These are phyloP conservation scores for Copsychus sechellarum DNA, from an alignment of 2,113 vertebrate genomes.

Conservation along the genomic window DNA sequence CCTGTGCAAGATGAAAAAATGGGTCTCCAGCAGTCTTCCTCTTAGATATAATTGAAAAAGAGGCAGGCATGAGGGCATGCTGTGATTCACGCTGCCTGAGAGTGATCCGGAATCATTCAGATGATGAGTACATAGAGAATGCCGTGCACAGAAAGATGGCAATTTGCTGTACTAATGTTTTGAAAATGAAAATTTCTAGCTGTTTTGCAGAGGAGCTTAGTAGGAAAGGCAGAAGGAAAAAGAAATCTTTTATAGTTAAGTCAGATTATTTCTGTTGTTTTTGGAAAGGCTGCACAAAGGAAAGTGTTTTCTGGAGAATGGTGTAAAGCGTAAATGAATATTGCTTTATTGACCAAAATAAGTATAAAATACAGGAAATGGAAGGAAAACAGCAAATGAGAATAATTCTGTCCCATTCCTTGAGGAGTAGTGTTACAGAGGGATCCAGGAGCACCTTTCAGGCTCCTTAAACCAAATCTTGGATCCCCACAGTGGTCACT, in stretches of 20 bases:
- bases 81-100: slow-evolving; percentile 64
- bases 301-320: not conserved
- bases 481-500: not conserved
- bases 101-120: slow-evolving; percentile 72
- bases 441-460: not conserved
- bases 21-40: slow-evolving; percentile 70
- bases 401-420: not conserved
- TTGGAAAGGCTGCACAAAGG: not conserved
- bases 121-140: slow-evolving; percentile 72
- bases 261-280: slow-evolving; percentile 49
- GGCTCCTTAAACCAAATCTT: fast-evolving
- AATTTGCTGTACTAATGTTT: slow-evolving; percentile 73
- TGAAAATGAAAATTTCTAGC: slow-evolving; percentile 76
- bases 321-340: not conserved
- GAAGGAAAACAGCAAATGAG: not conserved
- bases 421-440: not conserved
- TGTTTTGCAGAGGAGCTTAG: slow-evolving; percentile 61
- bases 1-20: slow-evolving; percentile 66
- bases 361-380: not conserved
- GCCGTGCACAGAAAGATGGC: slow-evolving; percentile 67
- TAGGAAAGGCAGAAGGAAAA: slow-evolving; percentile 40
- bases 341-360: slow-evolving; percentile 4
- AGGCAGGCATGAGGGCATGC: slow-evolving; percentile 70
- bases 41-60: slow-evolving; percentile 78
- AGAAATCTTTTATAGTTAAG: slow-evolving; percentile 6